These are phyloP conservation scores for Synanthedon formicaeformis DNA, from an alignment of 2,888 invertebrate genomes.

Conservation along the genomic window DNA sequence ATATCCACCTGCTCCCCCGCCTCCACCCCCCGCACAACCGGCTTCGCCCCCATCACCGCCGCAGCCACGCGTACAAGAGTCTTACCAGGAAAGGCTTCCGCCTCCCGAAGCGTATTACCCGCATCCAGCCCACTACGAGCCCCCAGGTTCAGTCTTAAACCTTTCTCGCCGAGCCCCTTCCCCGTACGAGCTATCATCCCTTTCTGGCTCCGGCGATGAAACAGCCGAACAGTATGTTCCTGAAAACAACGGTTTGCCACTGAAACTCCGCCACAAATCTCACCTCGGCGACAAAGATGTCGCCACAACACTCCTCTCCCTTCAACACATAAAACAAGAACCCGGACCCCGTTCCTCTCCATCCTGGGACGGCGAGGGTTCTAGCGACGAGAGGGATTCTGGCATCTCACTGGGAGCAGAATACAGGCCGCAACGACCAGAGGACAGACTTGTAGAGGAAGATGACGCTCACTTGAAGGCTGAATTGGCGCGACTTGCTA, in stretches of 20 bases:
- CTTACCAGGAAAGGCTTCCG: constrained; percentile 59
- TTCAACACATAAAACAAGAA: constrained; percentile 89
- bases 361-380: constrained; percentile 90
- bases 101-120: constrained; percentile 61
- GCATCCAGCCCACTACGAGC: constrained; percentile 69
- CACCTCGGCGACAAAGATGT: constrained; percentile 91
- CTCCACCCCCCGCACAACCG: constrained; percentile 64
- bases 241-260: constrained; percentile 83
- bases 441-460: constrained; percentile 62
- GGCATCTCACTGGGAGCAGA: constrained; percentile 87
- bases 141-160: constrained; percentile 78
- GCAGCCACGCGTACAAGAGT: constrained; percentile 66
- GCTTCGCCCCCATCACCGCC: constrained; percentile 64
- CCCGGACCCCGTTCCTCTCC: constrained; percentile 83
- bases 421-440: constrained; percentile 59
- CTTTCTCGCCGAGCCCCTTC: constrained; percentile 77
- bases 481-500: constrained; percentile 88
- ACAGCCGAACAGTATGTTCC: constrained; percentile 68
- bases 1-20: constrained; percentile 68
- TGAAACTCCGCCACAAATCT: constrained; percentile 92
- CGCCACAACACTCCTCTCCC: constrained; percentile 83
- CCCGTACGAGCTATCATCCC: constrained; percentile 85
- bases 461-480: constrained; percentile 84
- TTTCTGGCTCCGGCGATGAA: constrained; percentile 74
- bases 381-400: constrained; percentile 90